Evolutionary conservation across 2,888 invertebrate species (phyloP).

Genomic region (Slavum lentiscoides): DNA sequence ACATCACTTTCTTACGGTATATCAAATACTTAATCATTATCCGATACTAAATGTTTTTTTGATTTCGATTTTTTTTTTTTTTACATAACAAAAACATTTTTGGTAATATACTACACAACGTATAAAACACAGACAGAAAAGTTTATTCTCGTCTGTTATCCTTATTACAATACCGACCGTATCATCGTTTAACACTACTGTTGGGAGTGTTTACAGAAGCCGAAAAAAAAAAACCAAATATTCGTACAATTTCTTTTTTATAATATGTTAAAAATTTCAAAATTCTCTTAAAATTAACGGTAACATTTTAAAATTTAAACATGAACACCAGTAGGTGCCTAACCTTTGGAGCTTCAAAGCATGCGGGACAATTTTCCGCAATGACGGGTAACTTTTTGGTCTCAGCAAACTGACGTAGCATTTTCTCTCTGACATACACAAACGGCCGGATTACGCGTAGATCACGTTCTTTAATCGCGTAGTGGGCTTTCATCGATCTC

Average conservation of each 20-base stretch:
- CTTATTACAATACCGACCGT: no score
- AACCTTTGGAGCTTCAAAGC: constrained; percentile 64
- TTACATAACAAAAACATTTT: no score
- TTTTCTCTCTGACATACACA: constrained; percentile 80
- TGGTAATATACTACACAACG: no score
- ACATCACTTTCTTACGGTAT: no score
- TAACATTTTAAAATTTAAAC: background rate
- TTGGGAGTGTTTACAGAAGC: no score
- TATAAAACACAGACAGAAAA: no score
- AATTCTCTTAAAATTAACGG: background rate
- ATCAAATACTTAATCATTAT: no score
- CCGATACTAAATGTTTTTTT: no score
- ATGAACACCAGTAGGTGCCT: constrained; percentile 40
- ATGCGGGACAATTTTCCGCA: constrained; percentile 66
- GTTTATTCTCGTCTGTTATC: no score
- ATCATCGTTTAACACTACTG: no score
- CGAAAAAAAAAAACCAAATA: no score
- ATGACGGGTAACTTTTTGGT: constrained; percentile 75
- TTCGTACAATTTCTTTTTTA: background rate
- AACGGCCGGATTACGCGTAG: constrained; percentile 84
- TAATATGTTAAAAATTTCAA: background rate
- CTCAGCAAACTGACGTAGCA: constrained; percentile 74
- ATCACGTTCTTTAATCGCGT: constrained; percentile 77
- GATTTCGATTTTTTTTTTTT: no score
- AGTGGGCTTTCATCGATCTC: constrained; percentile 78